Evolutionary conservation across 2,797 vertebrate species (phyloP), one percentile per base, ranked within the genome.

Genomic region (Bovichtus diacanthus): DNA sequence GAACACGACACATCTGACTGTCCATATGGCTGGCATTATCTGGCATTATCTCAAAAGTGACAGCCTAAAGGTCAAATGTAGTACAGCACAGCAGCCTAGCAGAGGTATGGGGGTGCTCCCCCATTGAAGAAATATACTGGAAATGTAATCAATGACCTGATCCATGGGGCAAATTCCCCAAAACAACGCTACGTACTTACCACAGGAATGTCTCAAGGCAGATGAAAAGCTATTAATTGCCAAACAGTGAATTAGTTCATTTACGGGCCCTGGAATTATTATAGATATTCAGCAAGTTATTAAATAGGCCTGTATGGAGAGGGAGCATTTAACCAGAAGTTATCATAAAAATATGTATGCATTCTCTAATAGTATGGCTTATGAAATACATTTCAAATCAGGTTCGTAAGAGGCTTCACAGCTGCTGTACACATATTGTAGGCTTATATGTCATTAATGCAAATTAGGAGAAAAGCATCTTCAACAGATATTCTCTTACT

Each of bases 171-270:
- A 54, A 29, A 64, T 47, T 62, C 46, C 13, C 11, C 8, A 23
- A 46, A 82, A 44, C 6, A 21, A 38, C 49, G 21, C 13, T 50
- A 46, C 12, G 54, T 56, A 11, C 41, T 34, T 73, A 70, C 41
- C 9, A 73, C 16, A 10, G 54, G 15, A 66, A 69, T 31, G 38
- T 66, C 71, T 76, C 1, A 1, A 55, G 68, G 68, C 31, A 53
- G 21, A 61, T 71, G 36, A 63, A 80, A 75, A 58, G 39, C 53
- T 72, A 53, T 67, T 73, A 74, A 62, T 70, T 63, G 16, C 29
- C 18, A 60, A 54, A 60, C 41, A 51, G 51, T 10, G 21, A 73
- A 76, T 85, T 34, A 39, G 69, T 74, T 50, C n/a, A 59, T 80
- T 62, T 53, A 66, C 44, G 10, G 18, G 5, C 25, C 29, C 27